phyloP scores from a whole-genome alignment of 2,113 vertebrate genomes.

The Chauna torquata region DNA sequence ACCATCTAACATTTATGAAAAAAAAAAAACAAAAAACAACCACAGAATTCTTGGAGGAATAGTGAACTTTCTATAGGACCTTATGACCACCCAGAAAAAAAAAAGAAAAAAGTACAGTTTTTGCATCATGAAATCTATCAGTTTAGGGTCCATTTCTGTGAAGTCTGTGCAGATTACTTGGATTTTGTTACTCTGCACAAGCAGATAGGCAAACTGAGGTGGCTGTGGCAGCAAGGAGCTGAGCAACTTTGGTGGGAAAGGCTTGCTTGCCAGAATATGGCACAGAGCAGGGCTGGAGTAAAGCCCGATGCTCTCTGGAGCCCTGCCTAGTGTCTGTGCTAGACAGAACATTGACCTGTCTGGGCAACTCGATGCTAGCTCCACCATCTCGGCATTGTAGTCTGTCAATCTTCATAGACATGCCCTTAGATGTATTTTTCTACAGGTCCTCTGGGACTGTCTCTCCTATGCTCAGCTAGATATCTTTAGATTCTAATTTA shows the following conservation, averaged over 20 bases:
- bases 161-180: background rate
- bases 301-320: background rate
- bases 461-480: background rate
- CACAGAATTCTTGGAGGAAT: background rate
- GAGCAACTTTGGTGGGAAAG: background rate
- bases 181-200: background rate
- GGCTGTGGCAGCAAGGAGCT: background rate
- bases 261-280: background rate
- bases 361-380: background rate
- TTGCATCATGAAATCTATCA: background rate
- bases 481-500: conserved; percentile 17
- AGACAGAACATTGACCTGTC: background rate
- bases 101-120: too few relatives aligned
- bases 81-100: background rate
- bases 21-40: background rate
- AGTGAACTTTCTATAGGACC: background rate
- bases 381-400: background rate
- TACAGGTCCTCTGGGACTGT: background rate
- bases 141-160: background rate
- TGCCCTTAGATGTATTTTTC: background rate
- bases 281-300: background rate
- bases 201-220: background rate
- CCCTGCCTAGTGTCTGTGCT: background rate
- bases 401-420: background rate
- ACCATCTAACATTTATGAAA: background rate